Evolutionary conservation across 1,140 invertebrate genomes (phyloP).

Genomic region (Hermatobates lingyangjiaoensis): DNA sequence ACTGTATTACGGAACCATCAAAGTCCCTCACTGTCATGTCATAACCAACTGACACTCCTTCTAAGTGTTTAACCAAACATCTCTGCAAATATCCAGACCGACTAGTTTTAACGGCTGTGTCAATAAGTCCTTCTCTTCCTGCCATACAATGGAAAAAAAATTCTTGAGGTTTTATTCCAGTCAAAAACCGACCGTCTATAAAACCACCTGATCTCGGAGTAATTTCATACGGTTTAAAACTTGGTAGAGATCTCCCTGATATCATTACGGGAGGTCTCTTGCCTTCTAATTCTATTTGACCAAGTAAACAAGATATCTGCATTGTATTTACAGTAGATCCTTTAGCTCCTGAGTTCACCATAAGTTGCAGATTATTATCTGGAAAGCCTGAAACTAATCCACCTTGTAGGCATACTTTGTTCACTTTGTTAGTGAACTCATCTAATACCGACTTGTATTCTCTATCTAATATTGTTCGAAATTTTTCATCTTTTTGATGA

Average conservation of each 20-base stretch:
- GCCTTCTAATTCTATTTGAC: constrained; percentile 97
- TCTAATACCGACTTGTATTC: constrained; percentile 71
- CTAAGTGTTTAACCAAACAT: constrained; percentile 94
- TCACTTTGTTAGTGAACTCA: constrained; percentile 75
- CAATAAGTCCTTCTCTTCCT: constrained; percentile 81
- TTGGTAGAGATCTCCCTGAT: constrained; percentile 78
- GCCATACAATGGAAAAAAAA: constrained; percentile 99
- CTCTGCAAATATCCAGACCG: constrained; percentile 94
- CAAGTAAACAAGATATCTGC: constrained; percentile 91
- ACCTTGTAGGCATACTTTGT: constrained; percentile 54
- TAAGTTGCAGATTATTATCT: constrained; percentile 86
- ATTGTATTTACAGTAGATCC: constrained; percentile 90
- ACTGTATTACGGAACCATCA: constrained; percentile 87
- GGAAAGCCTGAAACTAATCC: constrained; percentile 79
- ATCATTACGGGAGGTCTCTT: constrained; percentile 88
- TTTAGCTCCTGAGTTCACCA: constrained; percentile 97
- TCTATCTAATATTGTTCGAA: constrained; percentile 60
- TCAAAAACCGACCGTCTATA: constrained; percentile 88
- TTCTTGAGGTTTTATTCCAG: constrained; percentile 90
- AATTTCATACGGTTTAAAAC: constrained; percentile 78
- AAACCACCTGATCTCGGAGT: constrained; percentile 89
- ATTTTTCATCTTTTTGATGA: constrained; percentile 53
- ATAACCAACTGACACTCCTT: constrained; percentile 78
- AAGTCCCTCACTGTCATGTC: constrained; percentile 89
- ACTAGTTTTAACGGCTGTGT: constrained; percentile 82